Evolutionary conservation across 2,888 invertebrate genomes (phyloP), one percentile per base, ranked within the genome.

Genomic region (Stenodema calcarata): DNA sequence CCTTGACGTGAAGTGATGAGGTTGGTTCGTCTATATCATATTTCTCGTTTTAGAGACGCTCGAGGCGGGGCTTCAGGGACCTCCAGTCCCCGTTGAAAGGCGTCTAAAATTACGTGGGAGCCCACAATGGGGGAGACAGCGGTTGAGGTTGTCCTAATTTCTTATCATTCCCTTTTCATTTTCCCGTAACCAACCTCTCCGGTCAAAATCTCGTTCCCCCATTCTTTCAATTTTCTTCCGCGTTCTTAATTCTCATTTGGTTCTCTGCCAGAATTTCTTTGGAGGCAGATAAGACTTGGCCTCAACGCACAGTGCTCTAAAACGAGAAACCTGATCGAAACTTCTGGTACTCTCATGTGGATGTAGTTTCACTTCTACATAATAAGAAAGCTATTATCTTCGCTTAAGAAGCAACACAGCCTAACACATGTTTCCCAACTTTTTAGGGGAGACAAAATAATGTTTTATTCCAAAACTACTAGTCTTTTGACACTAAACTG

Each of bases 101-200:
- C 50, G 80, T 80, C 62, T 80, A 80, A 80, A 80, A 80, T 80
- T 80, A 80, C 50, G 47, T n/a, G 28, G 27, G 79, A 18, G 23
- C 42, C 80, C 80, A 62, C 80, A 50, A 80, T 54, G 80, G 50
- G 54, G 44, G 44, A 30, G 30, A 50, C 47, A 28, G 23, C 47
- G 80, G 44, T 62, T 50, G 80, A 80, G 80, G 80, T 41, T 80
- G 80, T 62, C 62, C 80, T 80, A 80, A 80, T 80, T 80, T 80
- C 80, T 80, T 80, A 80, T 80, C 80, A 80, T 80, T 80, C 54
- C 62, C 54, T 78, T 78, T 78, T 78, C 78, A 78, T 78, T 78
- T 78, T 78, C 78, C 35, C 78, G n/a, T 14, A 11, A 16, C n/a
- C 41, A 35, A 35, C 41, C 73, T 42, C 44, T 78, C 41, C 41